These are phyloP conservation scores for Mactra quadrangularis DNA, from an alignment of 1,140 invertebrate species.

Conservation along the genomic window DNA sequence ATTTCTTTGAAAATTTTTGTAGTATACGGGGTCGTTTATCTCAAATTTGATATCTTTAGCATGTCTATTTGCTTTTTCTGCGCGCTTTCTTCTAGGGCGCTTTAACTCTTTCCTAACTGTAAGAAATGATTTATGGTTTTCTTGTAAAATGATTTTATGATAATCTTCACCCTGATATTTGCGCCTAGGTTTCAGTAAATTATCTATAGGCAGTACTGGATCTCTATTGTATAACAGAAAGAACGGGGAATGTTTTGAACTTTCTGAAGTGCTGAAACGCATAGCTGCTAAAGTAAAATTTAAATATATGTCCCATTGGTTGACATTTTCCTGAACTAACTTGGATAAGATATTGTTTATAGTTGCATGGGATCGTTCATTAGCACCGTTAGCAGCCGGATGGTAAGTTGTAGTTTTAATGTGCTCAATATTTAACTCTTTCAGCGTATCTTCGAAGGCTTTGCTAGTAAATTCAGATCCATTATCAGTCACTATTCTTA, in stretches of 20 bases:
- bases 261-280: slow-evolving; percentile 45
- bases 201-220: slow-evolving; percentile 43
- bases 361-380: slow-evolving; percentile 41
- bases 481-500: slow-evolving; percentile 62
- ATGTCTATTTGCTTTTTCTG: slow-evolving; percentile 41
- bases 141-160: slow-evolving; percentile 10
- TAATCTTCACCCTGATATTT: slow-evolving; percentile 8
- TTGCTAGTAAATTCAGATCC: slow-evolving; percentile 58
- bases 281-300: slow-evolving; percentile 56
- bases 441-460: slow-evolving; percentile 28
- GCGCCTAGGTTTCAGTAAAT: slow-evolving; percentile 33
- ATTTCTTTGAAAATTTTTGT: slow-evolving; percentile 42
- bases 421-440: slow-evolving; percentile 51
- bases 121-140: slow-evolving; percentile 50
- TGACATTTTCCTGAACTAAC: slow-evolving; percentile 26
- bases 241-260: slow-evolving; percentile 23
- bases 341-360: slow-evolving; percentile 34
- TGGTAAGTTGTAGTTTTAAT: slow-evolving; percentile 39
- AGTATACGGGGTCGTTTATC: slow-evolving; percentile 49
- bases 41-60: slow-evolving; percentile 4
- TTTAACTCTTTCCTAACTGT: slow-evolving; percentile 35
- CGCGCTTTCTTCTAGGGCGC: slow-evolving; percentile 27
- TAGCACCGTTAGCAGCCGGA: slow-evolving; percentile 9
- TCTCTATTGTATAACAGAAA: slow-evolving; percentile 57
- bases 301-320: slow-evolving; percentile 59